Conservation (phyloP, 92 coral and sea anemone genomes). For the Hydrozoanthus gracilis region DNA sequence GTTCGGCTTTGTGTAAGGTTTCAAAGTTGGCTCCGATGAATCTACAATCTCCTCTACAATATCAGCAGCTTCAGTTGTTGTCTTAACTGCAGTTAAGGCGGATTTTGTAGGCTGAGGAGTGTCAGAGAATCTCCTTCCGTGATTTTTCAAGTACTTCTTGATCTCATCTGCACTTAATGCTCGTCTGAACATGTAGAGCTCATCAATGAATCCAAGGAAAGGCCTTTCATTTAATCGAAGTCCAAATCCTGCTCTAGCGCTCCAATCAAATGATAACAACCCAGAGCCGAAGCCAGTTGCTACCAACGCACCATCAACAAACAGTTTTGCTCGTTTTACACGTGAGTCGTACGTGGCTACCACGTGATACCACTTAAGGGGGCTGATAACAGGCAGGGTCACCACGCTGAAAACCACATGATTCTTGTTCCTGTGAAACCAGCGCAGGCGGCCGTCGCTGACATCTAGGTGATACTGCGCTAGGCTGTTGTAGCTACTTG, state of each 20-base stretch:
- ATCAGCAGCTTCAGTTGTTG: slow-evolving; percentile 32
- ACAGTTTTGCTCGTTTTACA: slow-evolving; percentile 77
- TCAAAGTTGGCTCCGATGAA: not conserved
- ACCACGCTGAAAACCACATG: slow-evolving; percentile 73
- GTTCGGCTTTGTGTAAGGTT: not conserved
- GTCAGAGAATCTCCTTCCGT: not conserved
- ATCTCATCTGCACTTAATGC: slow-evolving; percentile 78
- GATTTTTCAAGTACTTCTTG: slow-evolving; percentile 65
- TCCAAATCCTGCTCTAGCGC: slow-evolving; percentile 82
- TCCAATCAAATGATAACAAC: slow-evolving; percentile 86
- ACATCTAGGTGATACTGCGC: slow-evolving; percentile 75
- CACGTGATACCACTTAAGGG: slow-evolving; percentile 91
- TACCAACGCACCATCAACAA: slow-evolving; percentile 77
- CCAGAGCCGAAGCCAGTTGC: slow-evolving; percentile 85
- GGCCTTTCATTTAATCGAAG: slow-evolving; percentile 65
- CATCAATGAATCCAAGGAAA: slow-evolving; percentile 83
- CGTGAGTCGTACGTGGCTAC: slow-evolving; percentile 90
- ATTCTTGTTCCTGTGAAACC: slow-evolving; percentile 87
- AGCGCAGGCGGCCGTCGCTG: slow-evolving; percentile 76
- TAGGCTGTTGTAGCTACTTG: slow-evolving; percentile 63
- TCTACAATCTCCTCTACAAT: slow-evolving; percentile 22
- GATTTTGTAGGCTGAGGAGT: not conserved
- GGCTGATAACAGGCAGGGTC: slow-evolving; percentile 69
- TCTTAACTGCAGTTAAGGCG: not conserved
- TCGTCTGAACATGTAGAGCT: slow-evolving; percentile 86